These are phyloP conservation scores for Drosophila kepulauana DNA, from an alignment of 1,140 invertebrate genomes.

Conservation along the genomic window DNA sequence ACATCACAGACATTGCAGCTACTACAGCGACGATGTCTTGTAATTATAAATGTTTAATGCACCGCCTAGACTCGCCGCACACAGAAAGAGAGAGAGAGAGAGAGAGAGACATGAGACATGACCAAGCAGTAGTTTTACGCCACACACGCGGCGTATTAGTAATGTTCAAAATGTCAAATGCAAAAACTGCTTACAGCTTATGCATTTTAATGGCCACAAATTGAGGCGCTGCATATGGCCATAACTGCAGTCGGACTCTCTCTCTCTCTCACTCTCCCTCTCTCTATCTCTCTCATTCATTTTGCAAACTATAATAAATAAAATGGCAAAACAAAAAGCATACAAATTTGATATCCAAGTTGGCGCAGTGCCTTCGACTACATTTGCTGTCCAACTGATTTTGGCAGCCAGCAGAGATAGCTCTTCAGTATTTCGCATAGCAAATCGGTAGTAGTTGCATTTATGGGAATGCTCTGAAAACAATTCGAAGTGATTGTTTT, in stretches of 20 bases:
- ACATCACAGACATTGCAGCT: conserved; percentile 18
- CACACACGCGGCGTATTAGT: conserved; percentile 50
- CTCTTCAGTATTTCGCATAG: neutral
- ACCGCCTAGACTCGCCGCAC: conserved; percentile 7
- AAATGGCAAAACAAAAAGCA: conserved; percentile 49
- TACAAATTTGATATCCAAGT: conserved; percentile 49
- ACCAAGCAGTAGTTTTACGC: conserved; percentile 2
- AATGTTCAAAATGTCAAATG: conserved; percentile 58
- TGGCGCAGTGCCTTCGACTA: conserved; percentile 29
- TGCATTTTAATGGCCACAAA: conserved; percentile 81
- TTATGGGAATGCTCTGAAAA: neutral
- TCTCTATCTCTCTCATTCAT: neutral
- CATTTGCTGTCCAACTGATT: conserved; percentile 36
- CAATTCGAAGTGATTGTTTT: conserved; percentile 10
- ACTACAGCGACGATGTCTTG: conserved; percentile 47
- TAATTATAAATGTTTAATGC: conserved; percentile 82
- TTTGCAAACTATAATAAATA: conserved; percentile 40
- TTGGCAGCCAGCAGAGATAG: conserved; percentile 31
- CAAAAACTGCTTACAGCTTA: conserved; percentile 66
- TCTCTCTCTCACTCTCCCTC: neutral
- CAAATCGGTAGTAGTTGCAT: neutral
- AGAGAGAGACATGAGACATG: neutral
- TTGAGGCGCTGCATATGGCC: conserved; percentile 56
- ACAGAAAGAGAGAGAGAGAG: too few relatives aligned
- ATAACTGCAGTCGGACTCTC: conserved; percentile 1